Base-by-base conservation (phyloP, 2,888 invertebrate species). In the Drosophila mettleri region DNA sequence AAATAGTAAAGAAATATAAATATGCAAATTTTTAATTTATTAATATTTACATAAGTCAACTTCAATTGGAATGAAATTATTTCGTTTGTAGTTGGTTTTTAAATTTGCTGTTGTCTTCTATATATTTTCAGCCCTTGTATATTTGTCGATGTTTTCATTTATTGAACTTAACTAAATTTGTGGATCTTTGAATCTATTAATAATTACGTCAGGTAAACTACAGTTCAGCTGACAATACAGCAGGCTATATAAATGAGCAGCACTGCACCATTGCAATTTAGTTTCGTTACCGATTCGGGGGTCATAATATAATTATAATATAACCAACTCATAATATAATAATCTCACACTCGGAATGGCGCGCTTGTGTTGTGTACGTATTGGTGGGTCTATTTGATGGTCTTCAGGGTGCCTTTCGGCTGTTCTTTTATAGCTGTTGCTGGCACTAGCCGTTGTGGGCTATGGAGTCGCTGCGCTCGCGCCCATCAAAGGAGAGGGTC, bases 191-290 rank as follows among this genome's bases (percentile, higher is more conserved):
- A n/a, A n/a, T n/a, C n/a, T n/a, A n/a, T n/a, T n/a, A n/a, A n/a
- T n/a, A n/a, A n/a, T n/a, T n/a, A n/a, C n/a, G n/a, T n/a, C n/a
- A n/a, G n/a, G n/a, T n/a, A n/a, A n/a, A n/a, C n/a, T n/a, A n/a
- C n/a, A n/a, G n/a, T n/a, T n/a, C n/a, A n/a, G n/a, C n/a, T n/a
- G n/a, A n/a, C n/a, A 49, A 51, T 36, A 45, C 48, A 46, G 49
- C 46, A 49, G 39, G 65, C 69, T 90, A 89, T 89, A 90, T 75
- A 89, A 89, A 72, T 58, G 58, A 27, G 69, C 43, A 52, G 60
- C 72, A 72, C 70, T 77, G 70, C 64, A 77, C 89, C 83, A 85
- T 77, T 87, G 90, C 88, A 90, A 89, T 87, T 89, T 84, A 90
- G 90, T 90, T 69, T 74, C 61, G 64, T 57, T 60, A 82, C 69